Base-by-base conservation (phyloP, 2,113 vertebrate species). In the Falco punctatus region DNA sequence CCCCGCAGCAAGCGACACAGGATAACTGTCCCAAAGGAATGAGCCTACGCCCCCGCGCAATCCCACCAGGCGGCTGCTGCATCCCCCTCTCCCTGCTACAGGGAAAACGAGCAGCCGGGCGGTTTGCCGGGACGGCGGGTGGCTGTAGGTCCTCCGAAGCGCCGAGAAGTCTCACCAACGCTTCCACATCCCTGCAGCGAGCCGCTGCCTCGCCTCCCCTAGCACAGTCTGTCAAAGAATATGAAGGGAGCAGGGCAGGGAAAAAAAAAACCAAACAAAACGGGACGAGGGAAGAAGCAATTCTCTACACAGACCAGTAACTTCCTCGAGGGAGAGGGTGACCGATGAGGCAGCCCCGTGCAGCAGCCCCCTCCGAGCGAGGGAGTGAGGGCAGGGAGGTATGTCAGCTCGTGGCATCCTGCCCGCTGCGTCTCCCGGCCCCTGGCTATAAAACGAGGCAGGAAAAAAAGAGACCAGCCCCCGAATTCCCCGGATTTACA, bases 361-460 rank as follows among this genome's bases (percentile, higher is more conserved):
- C 94, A 97, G 95, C 94, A 97, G 97, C 95, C 78, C 80, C 95
- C 96, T 79, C 88, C 3, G 5, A 77, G 73, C 2, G 51, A 97
- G 84, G 94, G 90, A 77, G 71, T 54, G 14, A 92, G 95, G 96
- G 96, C 94, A 96, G 94, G 92, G 96, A 93, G 92, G 95, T 92
- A 94, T 57, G 70, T 94, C 86, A 94, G 83, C 85, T 61, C 84
- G 8, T 0, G 8, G 93, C 80, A 48, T 86, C 73, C 88, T 77
- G 83, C 90, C 94, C 78, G 13, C 46, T 1, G 33, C 30, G 2
- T 42, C 12, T 67, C 86, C 66, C 62, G 84, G 91, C 69, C 83
- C 65, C 33, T 9, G 48, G 66, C 95, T 94, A 16, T 15, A 62
- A 72, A 59, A 55, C 0, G 15, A 80, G 85, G 94, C 94, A 81